Evolutionary conservation across 2,797 vertebrate species (phyloP), one percentile per base, ranked within the genome.

Genomic region (Aplochiton taeniatus): DNA sequence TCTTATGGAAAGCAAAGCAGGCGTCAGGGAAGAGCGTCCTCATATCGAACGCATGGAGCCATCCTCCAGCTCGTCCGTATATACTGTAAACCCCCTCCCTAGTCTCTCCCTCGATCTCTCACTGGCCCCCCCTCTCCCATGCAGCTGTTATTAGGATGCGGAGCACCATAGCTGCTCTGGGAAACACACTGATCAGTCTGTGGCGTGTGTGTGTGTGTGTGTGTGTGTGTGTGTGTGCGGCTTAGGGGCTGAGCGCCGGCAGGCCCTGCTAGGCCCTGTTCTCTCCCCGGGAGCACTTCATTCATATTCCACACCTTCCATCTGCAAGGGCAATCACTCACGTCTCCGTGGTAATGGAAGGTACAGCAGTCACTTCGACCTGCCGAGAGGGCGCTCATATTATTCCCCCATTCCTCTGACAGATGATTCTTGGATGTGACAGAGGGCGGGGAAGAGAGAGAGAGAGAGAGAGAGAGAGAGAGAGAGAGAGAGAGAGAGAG

Each of bases 391-490:
- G 81, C 82, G 80, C 85, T 80, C 74, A 70, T 65, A 86, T 90
- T 87, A 91, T 88, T 87, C 82, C 84, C 72, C 79, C 80, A 69
- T 83, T 84, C 74, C 45, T 0, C 57, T 90, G 87, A 90, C 75
- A 66, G 78, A 91, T 87, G 82, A 85, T 82, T 84, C 76, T 75
- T 76, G 70, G 72, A 82, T 77, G 63, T 43, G 70, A 80, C 73
- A 67, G 70, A 69, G 65, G 68, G 58, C 54, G 64, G 41, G 14
- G 18, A 13, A 19, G 49, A 63, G 47, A 13, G 9, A n/a, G 47
- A n/a, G 59, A 11, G 59, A 61, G 47, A 48, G 53, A 43, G 61
- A 59, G 53, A 58, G 63, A 49, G 61, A 67, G 61, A 83, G 44
- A 80, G 58, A 74, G 69, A 85, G 81, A 61, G 78, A 50, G 73